Evolutionary conservation across 2,113 vertebrate genomes (phyloP), one percentile per base, ranked within the genome.

Genomic region (Carassius carassius): DNA sequence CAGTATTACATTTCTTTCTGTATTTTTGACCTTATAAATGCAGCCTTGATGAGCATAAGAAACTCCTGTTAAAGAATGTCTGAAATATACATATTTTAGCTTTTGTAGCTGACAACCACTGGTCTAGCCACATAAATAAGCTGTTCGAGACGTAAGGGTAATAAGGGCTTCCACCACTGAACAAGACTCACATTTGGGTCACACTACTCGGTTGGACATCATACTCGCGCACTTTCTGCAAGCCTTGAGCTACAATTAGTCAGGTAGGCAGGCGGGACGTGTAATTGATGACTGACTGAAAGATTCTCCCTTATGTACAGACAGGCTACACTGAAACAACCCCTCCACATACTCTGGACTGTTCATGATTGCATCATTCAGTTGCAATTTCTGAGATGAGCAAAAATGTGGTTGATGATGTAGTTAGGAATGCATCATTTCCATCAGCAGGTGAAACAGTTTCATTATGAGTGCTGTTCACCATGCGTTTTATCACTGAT

Each of bases 181-280:
- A 81, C 89, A 90, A 90, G 88, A 92, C 91, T 94, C 93, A 92
- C 77, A 89, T 86, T 67, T 73, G 75, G 83, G 89, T 91, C 89
- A 88, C 81, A 88, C 74, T 37, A 83, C 89, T 90, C 83, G 78
- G 51, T 83, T 83, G 89, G 85, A 89, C 75, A 47, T 60, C 21
- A 70, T 25, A 41, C 19, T 84, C 86, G 89, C 82, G 88, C 87
- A 2, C 78, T 67, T 60, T 77, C 44, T 75, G 81, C 84, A 87
- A 41, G 51, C 67, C 69, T 56, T 58, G 8, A 58, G 13, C 54
- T 83, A 41, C 56, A 83, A 74, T 58, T 51, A 54, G 9, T 10
- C 37, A 41, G 41, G 8, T 49, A 78, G 54, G 21, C 54, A 60
- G 54, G 5, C 54, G 1, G 51, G 75, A 60, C 29, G 37, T 77